Evolutionary conservation across 2,888 invertebrate genomes (phyloP).

Genomic region (Hemicrepidius hirtus): DNA sequence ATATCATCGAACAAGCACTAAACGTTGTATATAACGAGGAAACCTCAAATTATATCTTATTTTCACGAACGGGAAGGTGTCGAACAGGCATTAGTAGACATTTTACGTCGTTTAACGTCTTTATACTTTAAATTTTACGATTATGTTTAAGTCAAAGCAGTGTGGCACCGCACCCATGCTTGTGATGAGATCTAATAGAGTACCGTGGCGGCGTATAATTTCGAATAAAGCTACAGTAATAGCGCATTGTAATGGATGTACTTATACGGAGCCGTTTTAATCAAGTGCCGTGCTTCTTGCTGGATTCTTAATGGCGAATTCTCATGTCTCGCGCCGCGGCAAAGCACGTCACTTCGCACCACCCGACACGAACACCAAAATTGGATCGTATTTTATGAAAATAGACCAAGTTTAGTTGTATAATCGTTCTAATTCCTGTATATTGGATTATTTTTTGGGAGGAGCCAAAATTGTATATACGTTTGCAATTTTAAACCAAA

Average conservation of each 20-base stretch:
- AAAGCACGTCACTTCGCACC: conserved; percentile 55
- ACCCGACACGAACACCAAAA: conserved; percentile 55
- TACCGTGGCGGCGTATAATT: conserved; percentile 63
- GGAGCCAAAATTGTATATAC: conserved; percentile 30
- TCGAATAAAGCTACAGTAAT: conserved; percentile 65
- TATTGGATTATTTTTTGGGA: conserved; percentile 26
- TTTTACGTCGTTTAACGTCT: conserved; percentile 36
- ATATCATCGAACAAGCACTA: conserved; percentile 15
- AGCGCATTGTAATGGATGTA: conserved; percentile 65
- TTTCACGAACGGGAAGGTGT: conserved; percentile 30
- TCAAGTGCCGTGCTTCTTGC: conserved; percentile 67
- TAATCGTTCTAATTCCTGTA: conserved; percentile 45
- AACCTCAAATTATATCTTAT: conserved; percentile 35
- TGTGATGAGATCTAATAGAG: conserved; percentile 60
- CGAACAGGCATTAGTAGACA: conserved; percentile 13
- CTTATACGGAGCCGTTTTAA: conserved; percentile 66
- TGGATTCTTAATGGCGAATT: conserved; percentile 67
- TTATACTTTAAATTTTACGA: conserved; percentile 34
- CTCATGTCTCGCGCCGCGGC: conserved; percentile 62
- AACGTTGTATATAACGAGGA: conserved; percentile 32
- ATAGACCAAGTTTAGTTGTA: conserved; percentile 50
- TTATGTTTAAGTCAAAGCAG: conserved; percentile 34
- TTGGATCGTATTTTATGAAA: conserved; percentile 56
- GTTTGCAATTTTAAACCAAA: background rate
- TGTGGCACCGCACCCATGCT: conserved; percentile 53